These are phyloP conservation scores for Mercenaria mercenaria DNA, from an alignment of 1,140 invertebrate genomes.

Conservation along the genomic window DNA sequence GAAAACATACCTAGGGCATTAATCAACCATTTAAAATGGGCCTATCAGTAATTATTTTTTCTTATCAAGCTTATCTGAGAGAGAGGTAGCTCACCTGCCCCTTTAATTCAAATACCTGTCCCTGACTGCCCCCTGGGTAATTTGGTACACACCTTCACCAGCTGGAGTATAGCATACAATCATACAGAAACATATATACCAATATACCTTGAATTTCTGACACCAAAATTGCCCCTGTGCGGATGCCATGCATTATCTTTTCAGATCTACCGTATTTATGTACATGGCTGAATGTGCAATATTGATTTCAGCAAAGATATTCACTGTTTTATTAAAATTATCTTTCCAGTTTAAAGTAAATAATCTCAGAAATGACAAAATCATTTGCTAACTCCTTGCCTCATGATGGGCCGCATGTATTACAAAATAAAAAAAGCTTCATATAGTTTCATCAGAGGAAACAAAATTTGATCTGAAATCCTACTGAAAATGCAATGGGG, in stretches of 20 bases:
- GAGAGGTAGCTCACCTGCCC: constrained; percentile 44
- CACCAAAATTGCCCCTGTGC: background rate
- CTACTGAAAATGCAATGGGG: too few species aligned
- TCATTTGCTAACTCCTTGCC: too few species aligned
- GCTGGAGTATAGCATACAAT: background rate
- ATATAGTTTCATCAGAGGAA: too few species aligned
- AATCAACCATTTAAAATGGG: constrained; percentile 27
- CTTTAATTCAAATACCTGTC: constrained; percentile 6
- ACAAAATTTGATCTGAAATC: too few species aligned
- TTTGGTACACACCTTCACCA: background rate
- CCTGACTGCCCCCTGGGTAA: constrained; percentile 8
- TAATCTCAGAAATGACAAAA: too few species aligned
- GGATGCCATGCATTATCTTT: background rate
- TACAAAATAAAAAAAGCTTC: too few species aligned
- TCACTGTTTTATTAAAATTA: too few species aligned
- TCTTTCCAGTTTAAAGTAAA: too few species aligned
- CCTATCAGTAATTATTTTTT: constrained; percentile 53
- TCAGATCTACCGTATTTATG: too few species aligned
- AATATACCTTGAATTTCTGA: constrained; percentile 9
- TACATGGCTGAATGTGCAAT: too few species aligned
- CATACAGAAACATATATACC: background rate
- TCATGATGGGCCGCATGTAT: too few species aligned
- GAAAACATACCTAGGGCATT: background rate
- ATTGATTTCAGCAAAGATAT: too few species aligned
- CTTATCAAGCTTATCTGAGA: constrained; percentile 42